Conservation (phyloP, 2,113 vertebrate species). For the Callocephalon fimbriatum region DNA sequence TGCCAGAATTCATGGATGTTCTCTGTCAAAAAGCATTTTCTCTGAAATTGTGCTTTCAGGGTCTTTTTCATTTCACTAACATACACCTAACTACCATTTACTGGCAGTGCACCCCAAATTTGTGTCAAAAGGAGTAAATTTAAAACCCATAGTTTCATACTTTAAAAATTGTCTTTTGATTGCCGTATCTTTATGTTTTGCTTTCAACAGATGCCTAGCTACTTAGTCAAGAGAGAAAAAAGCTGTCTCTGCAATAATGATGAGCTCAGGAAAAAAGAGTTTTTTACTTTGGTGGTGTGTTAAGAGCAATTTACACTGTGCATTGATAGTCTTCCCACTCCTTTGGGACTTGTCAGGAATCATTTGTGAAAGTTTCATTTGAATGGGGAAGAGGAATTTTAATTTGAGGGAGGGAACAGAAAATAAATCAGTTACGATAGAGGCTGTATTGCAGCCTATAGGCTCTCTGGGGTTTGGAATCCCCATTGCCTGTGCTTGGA, state of each 20-base stretch:
- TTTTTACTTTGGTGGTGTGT: background rate
- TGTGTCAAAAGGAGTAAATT: conserved; percentile 8
- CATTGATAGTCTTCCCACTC: background rate
- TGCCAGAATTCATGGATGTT: background rate
- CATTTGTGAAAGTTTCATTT: background rate
- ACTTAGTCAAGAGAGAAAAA: background rate
- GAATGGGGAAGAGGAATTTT: background rate
- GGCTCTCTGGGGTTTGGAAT: background rate
- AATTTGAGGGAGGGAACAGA: background rate
- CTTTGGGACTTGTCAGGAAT: background rate
- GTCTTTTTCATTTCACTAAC: background rate
- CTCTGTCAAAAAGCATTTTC: background rate
- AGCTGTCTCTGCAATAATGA: conserved; percentile 1
- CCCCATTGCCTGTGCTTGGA: background rate
- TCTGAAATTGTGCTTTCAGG: background rate
- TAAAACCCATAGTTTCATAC: background rate
- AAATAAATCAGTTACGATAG: background rate
- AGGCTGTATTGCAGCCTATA: background rate
- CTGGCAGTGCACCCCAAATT: background rate
- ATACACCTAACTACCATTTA: background rate
- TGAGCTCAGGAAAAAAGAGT: background rate
- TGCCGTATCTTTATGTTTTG: conserved; percentile 16
- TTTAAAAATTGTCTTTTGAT: conserved; percentile 19
- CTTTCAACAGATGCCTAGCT: conserved; percentile 12
- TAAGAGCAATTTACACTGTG: background rate